Evolutionary conservation across 2,797 vertebrate species (phyloP), one percentile per base, ranked within the genome.

Genomic region (Rhinichthys osculus): DNA sequence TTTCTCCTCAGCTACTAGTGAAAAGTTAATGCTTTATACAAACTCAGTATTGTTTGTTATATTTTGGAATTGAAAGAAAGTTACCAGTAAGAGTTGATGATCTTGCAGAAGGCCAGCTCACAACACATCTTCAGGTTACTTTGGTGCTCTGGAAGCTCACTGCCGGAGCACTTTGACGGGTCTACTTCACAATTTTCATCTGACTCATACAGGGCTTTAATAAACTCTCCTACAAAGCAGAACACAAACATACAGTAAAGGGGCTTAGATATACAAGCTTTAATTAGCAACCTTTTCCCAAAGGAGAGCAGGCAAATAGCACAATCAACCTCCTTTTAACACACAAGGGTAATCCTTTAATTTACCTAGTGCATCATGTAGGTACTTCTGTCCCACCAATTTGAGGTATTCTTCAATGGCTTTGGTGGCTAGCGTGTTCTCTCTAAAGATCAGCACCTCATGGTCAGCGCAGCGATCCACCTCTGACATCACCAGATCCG

Each of bases 71-170:
- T 23, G 5, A 80, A 52, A 13, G 1, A 5, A 11, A 33, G 52
- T 71, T 92, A 99, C 98, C 97, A 98, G 95, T 99, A 98, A 2
- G 98, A 98, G 94, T 99, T 98, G 94, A 99, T 97, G 93, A 99
- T 98, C 94, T 99, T 99, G 96, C 97, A 99, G 95, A 99, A 98
- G 11, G 97, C 97, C 89, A 99, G 95, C 92, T 99, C 98, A 67
- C 98, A 99, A 90, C 98, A 99, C 98, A 99, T 99, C 92, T 98
- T 99, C 92, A 99, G 93, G 94, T 99, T 99, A 84, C 96, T 97
- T 94, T 98, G 98, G 88, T 99, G 96, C 82, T 99, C 98, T 0
- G 94, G 47, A 82, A 99, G 92, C 50, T 98, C 97, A 21, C 89
- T 92, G 57, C 91, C 92, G 0, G 96, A 94, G 89, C 98, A 98